A percentile compares a stretch with the other conserved stretches of the same genome.
Conservation (phyloP, 2,113 vertebrate species). For the Entosphenus tridentatus region DNA sequence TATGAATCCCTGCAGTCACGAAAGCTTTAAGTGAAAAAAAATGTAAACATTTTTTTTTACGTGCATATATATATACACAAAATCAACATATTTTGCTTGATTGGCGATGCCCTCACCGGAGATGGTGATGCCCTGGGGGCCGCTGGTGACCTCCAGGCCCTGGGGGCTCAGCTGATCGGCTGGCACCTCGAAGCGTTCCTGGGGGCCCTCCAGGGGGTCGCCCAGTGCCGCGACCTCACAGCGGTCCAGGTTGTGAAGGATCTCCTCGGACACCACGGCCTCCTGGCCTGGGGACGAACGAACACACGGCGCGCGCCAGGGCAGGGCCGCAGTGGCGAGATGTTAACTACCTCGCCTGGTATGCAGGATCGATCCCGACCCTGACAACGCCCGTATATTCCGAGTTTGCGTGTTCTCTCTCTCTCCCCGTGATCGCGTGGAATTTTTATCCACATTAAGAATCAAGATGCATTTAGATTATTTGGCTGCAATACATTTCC, state of each 20-base stretch:
- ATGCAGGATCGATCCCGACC: too few relatives aligned
- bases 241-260: slow-evolving; percentile 84
- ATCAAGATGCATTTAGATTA: too few relatives aligned
- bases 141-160: slow-evolving; percentile 58
- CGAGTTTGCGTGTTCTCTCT: too few relatives aligned
- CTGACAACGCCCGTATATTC: too few relatives aligned
- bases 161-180: slow-evolving; percentile 45
- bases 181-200: slow-evolving; percentile 74
- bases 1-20: background rate
- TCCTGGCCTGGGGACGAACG: slow-evolving; percentile 52
- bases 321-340: too few relatives aligned
- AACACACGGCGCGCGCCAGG: background rate
- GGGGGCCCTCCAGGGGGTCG: slow-evolving; percentile 56
- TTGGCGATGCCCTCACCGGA: slow-evolving; percentile 29
- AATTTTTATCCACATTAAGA: too few relatives aligned
- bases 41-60: too few relatives aligned
- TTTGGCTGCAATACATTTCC: too few relatives aligned
- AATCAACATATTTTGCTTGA: too few relatives aligned
- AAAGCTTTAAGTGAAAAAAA: background rate
- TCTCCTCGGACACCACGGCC: slow-evolving; percentile 81
- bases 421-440: too few relatives aligned
- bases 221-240: slow-evolving; percentile 67
- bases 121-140: slow-evolving; percentile 50
- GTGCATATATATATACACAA: too few relatives aligned
- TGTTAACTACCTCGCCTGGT: too few relatives aligned